These are phyloP conservation scores for Allolobophora icterica DNA, from an alignment of 2,888 invertebrate genomes.

Conservation along the genomic window DNA sequence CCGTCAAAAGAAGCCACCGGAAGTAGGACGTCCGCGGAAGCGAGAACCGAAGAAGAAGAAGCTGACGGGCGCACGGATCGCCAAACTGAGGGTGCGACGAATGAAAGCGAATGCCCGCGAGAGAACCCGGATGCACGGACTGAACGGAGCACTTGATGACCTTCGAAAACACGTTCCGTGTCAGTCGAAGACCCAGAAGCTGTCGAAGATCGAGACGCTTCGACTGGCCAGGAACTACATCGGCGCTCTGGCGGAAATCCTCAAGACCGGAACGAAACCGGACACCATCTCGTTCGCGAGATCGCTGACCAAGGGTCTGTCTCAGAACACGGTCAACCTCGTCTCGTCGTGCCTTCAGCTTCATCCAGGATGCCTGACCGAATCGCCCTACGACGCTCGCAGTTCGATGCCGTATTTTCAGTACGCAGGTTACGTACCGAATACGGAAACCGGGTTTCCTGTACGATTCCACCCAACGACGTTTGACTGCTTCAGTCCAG, in stretches of 20 bases:
- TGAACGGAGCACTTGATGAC: conserved; percentile 73
- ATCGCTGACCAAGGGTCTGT: conserved; percentile 71
- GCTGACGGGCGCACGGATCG: conserved; percentile 62
- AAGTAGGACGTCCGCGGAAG: conserved; percentile 57
- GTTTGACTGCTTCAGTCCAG: not conserved
- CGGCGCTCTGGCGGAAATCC: conserved; percentile 69
- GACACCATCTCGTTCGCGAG: conserved; percentile 70
- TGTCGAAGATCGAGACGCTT: conserved; percentile 73
- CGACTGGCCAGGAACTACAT: conserved; percentile 76
- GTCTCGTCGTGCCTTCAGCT: conserved; percentile 66
- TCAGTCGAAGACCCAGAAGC: conserved; percentile 67
- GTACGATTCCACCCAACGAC: conserved; percentile 49
- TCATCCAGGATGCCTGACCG: conserved; percentile 60
- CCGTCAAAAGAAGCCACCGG: not conserved
- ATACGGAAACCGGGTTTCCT: not conserved
- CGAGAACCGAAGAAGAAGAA: conserved; percentile 65
- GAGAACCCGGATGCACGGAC: conserved; percentile 74
- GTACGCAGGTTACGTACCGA: not conserved
- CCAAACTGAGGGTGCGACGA: conserved; percentile 59
- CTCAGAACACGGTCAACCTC: conserved; percentile 74
- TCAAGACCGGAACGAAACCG: conserved; percentile 67
- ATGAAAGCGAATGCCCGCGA: conserved; percentile 72
- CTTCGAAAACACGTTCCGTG: conserved; percentile 68
- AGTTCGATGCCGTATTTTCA: not conserved
- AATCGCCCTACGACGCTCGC: not conserved